Conservation (phyloP, 2,113 vertebrate genomes). For the Corythaixoides concolor region DNA sequence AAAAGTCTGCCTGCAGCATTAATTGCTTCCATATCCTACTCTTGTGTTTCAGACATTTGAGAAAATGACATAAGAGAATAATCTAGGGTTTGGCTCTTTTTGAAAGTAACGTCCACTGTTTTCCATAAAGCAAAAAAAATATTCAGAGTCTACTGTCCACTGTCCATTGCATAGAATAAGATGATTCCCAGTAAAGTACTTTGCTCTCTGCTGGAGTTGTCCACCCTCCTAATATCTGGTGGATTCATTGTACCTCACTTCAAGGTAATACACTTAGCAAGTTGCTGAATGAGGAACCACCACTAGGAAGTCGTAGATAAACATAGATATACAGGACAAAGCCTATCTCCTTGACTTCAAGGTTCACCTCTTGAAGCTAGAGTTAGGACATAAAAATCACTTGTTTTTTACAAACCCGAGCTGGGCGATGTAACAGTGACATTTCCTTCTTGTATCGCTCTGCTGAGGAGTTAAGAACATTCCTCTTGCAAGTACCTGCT, state of each 20-base stretch:
- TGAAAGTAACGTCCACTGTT: not conserved
- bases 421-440: rapidly evolving
- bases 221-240: not conserved
- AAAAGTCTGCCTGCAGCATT: not conserved
- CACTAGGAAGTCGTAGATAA: not conserved
- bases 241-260: not conserved
- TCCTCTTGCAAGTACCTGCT: not conserved
- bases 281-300: not conserved
- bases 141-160: not conserved
- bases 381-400: not conserved
- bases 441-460: not conserved
- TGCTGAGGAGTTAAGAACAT: not conserved
- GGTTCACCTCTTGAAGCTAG: not conserved
- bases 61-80: not conserved
- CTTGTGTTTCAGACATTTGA: not conserved
- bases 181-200: not conserved
- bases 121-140: not conserved
- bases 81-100: not conserved
- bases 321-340: not conserved
- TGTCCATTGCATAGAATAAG: not conserved
- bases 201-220: not conserved
- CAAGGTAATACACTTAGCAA: not conserved
- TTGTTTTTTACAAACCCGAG: rapidly evolving
- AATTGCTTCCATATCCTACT: not conserved
- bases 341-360: not conserved